A percentile compares a stretch with the other conserved stretches of the same genome.
phyloP scores from a whole-genome alignment of 1,140 invertebrate genomes.

The Brachionus koreanus region DNA sequence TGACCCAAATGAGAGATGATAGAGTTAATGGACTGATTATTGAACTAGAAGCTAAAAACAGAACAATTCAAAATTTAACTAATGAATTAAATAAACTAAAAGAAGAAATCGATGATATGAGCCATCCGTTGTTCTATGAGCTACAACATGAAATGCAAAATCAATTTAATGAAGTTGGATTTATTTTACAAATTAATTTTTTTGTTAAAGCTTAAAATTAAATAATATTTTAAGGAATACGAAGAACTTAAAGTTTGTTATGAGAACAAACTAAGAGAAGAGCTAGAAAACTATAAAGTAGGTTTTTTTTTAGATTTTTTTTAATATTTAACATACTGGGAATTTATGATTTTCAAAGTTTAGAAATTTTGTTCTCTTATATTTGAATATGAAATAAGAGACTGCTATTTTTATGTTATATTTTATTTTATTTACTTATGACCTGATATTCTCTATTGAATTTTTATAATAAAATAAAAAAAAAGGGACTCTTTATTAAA shows the following conservation, averaged over 20 bases:
- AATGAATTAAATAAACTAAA: background rate
- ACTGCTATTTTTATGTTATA: background rate
- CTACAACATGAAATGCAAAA: conserved; percentile 22
- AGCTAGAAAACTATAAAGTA: conserved; percentile 36
- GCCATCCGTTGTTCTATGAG: background rate
- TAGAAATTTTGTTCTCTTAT: background rate
- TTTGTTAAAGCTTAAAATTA: background rate
- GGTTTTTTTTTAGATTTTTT: background rate
- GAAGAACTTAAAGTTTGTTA: conserved; percentile 9
- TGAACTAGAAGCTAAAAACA: background rate
- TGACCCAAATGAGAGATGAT: background rate
- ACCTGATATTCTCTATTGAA: background rate
- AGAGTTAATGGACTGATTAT: background rate
- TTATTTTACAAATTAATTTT: background rate
- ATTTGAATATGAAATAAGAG: background rate
- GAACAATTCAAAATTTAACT: background rate
- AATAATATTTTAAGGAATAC: background rate
- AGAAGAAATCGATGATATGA: conserved; percentile 19
- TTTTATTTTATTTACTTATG: background rate
- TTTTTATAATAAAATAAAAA: background rate
- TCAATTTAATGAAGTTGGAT: background rate
- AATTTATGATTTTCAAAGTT: background rate
- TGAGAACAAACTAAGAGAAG: conserved; percentile 33
- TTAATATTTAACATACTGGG: background rate
- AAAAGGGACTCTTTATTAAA: background rate